Evolutionary conservation across 2,797 vertebrate genomes (phyloP).

Genomic region (Pitangus sulphuratus): DNA sequence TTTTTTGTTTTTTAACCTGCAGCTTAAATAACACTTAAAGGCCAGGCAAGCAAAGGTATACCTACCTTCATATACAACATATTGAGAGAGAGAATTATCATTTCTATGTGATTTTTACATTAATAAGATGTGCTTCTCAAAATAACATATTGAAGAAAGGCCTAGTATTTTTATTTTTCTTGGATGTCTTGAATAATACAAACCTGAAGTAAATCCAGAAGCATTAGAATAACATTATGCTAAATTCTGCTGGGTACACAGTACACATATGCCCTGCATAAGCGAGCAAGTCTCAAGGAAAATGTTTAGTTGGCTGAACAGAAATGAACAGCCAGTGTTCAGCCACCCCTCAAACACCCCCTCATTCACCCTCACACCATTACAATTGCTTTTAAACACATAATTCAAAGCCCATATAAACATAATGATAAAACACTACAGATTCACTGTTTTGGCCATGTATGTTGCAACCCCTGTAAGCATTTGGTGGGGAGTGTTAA

Average conservation of each 20-base stretch:
- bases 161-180: neutral
- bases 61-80: neutral
- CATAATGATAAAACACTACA: neutral
- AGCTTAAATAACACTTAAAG: neutral
- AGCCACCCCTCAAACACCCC: neutral
- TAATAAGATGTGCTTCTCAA: neutral
- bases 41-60: neutral
- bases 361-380: neutral
- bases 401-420: neutral
- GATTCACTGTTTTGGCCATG: neutral
- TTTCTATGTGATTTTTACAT: neutral
- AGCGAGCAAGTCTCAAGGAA: neutral
- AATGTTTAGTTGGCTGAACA: neutral
- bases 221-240: neutral
- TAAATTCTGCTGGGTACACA: neutral
- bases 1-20: neutral
- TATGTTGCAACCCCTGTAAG: accelerated
- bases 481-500: neutral
- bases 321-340: neutral
- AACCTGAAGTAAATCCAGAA: neutral
- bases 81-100: neutral
- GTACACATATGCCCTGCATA: neutral
- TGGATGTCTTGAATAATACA: neutral
- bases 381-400: neutral
- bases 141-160: neutral